Base-by-base conservation (phyloP, 2,888 invertebrate species). In the Dendrolimus pini region DNA sequence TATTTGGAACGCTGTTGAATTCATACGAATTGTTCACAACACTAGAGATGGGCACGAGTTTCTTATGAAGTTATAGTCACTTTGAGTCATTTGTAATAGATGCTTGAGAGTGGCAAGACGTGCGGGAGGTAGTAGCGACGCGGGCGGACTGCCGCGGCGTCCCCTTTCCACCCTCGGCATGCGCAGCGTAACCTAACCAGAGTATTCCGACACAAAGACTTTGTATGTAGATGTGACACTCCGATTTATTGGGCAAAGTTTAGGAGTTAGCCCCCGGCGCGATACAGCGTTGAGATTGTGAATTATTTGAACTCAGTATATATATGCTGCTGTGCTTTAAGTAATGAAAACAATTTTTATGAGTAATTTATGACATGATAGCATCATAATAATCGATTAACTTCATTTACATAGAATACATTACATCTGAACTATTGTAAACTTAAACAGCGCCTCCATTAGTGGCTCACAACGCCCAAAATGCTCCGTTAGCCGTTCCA, bases 81-180 rank as follows among this genome's bases (percentile, higher is more conserved):
- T 47, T 47, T 47, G 47, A 47, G 47, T 8, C 47, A 47, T 54
- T 12, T 55, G 57, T 10, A 41, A 42, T 30, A 47, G n/a, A 52
- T 10, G 18, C 12, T 8, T 14, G 41, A 2, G 57, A 57, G 14
- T 41, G 53, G 30, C 54, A 59, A 58, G 61, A 71, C 81, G 82
- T 77, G 76, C 67, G 70, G 59, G 61, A 58, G 13, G 68, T 61
- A 66, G 73, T 68, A 70, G 63, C 62, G 78, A 61, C 73, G 78
- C 76, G 80, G 74, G 76, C 67, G 68, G 65, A 85, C 85, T 85
- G 82, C 69, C 77, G 77, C 69, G 69, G 71, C 63, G 65, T 64
- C 56, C 63, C 72, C 65, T 63, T 73, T 71, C 65, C 65, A 67
- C 74, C 69, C 70, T 67, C 69, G 65, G 70, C 70, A 69, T 81